phyloP scores from a whole-genome alignment of 2,888 invertebrate species.

The Cylloceria caligata region DNA sequence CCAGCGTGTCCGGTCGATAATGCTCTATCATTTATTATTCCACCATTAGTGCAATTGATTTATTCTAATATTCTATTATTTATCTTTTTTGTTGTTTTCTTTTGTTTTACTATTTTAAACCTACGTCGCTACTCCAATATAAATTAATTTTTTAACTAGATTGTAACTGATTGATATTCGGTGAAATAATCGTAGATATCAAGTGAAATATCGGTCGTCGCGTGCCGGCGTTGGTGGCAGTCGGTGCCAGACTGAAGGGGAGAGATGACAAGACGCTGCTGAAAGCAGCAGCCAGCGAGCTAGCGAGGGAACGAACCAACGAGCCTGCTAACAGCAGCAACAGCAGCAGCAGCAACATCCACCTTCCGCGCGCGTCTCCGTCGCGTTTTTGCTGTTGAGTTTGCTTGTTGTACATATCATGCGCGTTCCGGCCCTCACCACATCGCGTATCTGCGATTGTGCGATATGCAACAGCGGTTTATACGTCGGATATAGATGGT shows the following conservation, averaged over 20 bases:
- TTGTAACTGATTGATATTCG: not conserved
- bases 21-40: not conserved
- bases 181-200: not conserved
- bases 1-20: too few relatives aligned
- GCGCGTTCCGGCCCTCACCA: slow-evolving; percentile 54
- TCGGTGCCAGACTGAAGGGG: slow-evolving; percentile 74
- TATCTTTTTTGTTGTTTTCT: not conserved
- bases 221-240: slow-evolving; percentile 69
- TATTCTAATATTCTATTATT: not conserved
- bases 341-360: slow-evolving; percentile 38
- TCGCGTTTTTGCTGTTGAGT: slow-evolving; percentile 52
- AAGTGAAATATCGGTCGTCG: slow-evolving; percentile 22
- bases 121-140: too few relatives aligned
- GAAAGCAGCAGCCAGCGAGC: slow-evolving; percentile 52
- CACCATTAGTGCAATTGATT: not conserved
- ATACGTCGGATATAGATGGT: slow-evolving; percentile 16
- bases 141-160: not conserved
- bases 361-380: slow-evolving; percentile 55
- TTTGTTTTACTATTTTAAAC: not conserved
- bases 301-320: slow-evolving; percentile 25
- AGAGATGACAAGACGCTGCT: slow-evolving; percentile 62
- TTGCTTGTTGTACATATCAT: slow-evolving; percentile 27
- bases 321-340: slow-evolving; percentile 14
- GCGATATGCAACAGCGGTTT: slow-evolving; percentile 25
- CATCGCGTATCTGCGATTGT: slow-evolving; percentile 57